A percentile compares a stretch with the other conserved stretches of the same genome.
These are phyloP conservation scores for Characodon lateralis DNA, from an alignment of 2,797 vertebrate species.

Conservation along the genomic window DNA sequence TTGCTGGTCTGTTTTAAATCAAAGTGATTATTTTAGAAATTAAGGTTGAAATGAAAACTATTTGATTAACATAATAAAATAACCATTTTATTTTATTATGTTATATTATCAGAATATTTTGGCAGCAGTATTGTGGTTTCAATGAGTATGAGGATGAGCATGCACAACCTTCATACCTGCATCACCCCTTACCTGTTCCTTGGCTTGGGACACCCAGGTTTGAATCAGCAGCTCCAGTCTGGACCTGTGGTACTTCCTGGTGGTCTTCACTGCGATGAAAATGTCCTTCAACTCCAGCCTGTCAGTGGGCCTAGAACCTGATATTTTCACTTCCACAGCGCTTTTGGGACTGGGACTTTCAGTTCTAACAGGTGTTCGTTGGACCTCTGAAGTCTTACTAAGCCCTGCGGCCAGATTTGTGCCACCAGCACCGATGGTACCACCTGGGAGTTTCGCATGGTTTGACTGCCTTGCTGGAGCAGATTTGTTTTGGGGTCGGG, in stretches of 20 bases:
- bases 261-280: constrained; percentile 96
- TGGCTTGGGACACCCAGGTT: constrained; percentile 92
- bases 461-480: neutral
- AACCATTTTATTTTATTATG: too few species aligned
- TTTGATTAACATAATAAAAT: too few species aligned
- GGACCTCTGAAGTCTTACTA: constrained; percentile 11
- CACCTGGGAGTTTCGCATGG: neutral
- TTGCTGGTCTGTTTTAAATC: too few species aligned
- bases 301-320: constrained; percentile 57
- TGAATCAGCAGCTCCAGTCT: constrained; percentile 89
- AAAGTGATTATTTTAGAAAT: too few species aligned
- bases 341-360: neutral
- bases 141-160: neutral
- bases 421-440: neutral
- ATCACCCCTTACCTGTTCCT: constrained; percentile 82
- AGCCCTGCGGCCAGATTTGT: neutral
- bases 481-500: constrained; percentile 64
- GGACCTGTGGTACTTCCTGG: constrained; percentile 89
- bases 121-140: neutral
- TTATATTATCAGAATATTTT: too few species aligned
- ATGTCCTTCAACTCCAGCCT: constrained; percentile 85
- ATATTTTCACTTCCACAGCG: neutral
- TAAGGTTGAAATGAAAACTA: too few species aligned
- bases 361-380: neutral
- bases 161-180: neutral